These are phyloP conservation scores for Ceratosolen fusciceps DNA, from an alignment of 1,140 invertebrate species.

Conservation along the genomic window DNA sequence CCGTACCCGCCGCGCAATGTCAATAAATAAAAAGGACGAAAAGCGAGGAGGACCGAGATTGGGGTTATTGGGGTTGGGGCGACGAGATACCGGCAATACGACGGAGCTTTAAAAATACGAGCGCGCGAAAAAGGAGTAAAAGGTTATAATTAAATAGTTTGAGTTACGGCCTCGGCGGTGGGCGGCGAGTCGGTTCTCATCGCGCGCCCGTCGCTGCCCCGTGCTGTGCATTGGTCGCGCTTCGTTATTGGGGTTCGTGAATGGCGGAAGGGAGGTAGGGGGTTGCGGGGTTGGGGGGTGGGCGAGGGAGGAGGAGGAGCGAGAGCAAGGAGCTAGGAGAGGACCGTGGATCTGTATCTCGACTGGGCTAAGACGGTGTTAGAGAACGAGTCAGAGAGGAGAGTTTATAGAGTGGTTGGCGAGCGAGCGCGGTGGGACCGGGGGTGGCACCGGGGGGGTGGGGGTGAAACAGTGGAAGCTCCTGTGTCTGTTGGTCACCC, in stretches of 20 bases:
- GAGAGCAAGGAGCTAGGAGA: slow-evolving; percentile 40
- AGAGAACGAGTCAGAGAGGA: slow-evolving; percentile 46
- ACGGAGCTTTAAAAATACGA: slow-evolving; percentile 37
- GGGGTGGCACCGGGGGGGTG: no score
- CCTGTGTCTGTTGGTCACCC: neutral
- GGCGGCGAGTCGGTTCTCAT: no score
- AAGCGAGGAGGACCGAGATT: neutral
- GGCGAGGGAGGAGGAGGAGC: no score
- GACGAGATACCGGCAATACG: neutral
- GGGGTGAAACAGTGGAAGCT: slow-evolving; percentile 47
- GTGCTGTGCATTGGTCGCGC: no score
- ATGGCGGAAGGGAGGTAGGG: no score
- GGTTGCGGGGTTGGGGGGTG: no score
- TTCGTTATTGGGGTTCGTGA: no score
- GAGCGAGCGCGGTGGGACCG: no score
- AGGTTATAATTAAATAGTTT: slow-evolving; percentile 66
- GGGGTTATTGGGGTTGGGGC: no score
- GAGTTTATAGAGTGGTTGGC: slow-evolving; percentile 18
- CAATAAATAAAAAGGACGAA: slow-evolving; percentile 13
- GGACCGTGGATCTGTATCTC: slow-evolving; percentile 48
- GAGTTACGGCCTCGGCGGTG: slow-evolving; percentile 60
- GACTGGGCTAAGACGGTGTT: slow-evolving; percentile 47
- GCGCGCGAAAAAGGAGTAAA: slow-evolving; percentile 57
- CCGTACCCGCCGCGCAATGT: neutral
- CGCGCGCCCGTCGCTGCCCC: no score